Percentiles rank a stretch among this genome's conserved stretches.
Conservation (phyloP, 2,113 vertebrate genomes). For the Lasiurus cinereus region DNA sequence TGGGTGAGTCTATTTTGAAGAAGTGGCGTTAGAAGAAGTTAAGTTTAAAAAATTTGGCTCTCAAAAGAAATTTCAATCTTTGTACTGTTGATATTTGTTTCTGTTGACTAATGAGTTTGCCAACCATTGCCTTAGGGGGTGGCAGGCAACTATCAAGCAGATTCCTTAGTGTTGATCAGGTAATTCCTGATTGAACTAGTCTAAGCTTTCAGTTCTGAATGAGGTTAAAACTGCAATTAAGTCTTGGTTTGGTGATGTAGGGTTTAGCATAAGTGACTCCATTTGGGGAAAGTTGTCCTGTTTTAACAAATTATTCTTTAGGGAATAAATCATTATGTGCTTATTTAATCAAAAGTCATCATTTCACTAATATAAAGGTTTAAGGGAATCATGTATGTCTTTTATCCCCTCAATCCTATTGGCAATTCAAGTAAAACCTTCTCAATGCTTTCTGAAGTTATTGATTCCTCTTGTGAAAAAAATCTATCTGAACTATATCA, state of each 20-base stretch:
- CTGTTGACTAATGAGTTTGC: too few relatives aligned
- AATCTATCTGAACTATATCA: constrained; percentile 66
- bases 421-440: constrained; percentile 56
- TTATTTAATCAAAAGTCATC: constrained; percentile 41
- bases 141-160: background rate
- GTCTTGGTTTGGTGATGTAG: background rate
- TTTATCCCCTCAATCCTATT: constrained; percentile 32
- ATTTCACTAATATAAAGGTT: constrained; percentile 20
- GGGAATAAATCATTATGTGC: background rate
- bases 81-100: too few relatives aligned
- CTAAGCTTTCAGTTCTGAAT: background rate
- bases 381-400: constrained; percentile 25
- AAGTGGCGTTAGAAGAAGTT: too few relatives aligned
- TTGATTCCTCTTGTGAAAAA: constrained; percentile 59
- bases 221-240: background rate
- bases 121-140: background rate
- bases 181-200: background rate
- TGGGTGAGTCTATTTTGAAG: too few relatives aligned
- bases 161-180: background rate
- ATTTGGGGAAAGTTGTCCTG: background rate
- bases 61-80: too few relatives aligned
- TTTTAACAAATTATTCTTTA: constrained; percentile 2
- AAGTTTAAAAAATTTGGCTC: too few relatives aligned
- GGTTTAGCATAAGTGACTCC: background rate
- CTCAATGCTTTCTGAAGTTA: constrained; percentile 70